Evolutionary conservation across 2,888 invertebrate species (phyloP).

Genomic region (Acanthosoma haemorrhoidale): DNA sequence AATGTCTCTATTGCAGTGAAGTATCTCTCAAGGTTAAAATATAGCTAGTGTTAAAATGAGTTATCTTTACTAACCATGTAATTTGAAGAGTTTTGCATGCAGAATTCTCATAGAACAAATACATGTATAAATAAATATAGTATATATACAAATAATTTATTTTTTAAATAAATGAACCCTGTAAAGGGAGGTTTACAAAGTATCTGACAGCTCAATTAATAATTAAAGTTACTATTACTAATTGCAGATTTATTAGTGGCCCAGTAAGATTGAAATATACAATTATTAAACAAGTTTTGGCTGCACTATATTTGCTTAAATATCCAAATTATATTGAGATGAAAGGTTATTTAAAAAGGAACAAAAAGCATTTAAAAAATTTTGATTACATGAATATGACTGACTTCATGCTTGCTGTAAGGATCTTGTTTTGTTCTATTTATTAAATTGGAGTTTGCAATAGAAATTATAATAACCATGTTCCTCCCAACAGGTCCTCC

Average conservation of each 20-base stretch:
- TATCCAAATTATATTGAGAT: constrained; percentile 8
- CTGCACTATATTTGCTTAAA: not conserved
- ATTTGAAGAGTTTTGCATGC: too few relatives aligned
- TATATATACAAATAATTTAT: not conserved
- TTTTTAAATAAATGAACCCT: not conserved
- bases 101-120: too few relatives aligned
- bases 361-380: not conserved
- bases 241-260: constrained; percentile 5
- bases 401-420: constrained; percentile 31
- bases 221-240: not conserved
- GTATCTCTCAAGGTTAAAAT: constrained; percentile 39
- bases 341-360: not conserved
- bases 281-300: not conserved
- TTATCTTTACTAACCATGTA: too few relatives aligned
- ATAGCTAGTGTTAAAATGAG: too few relatives aligned
- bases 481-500: constrained; percentile 42
- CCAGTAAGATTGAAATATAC: not conserved
- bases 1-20: constrained; percentile 39
- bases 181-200: not conserved
- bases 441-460: not conserved
- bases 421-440: not conserved
- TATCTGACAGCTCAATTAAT: not conserved
- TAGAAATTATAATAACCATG: not conserved
- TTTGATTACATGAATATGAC: constrained; percentile 32
- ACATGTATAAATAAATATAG: too few relatives aligned